A percentile compares a stretch with the other conserved stretches of the same genome.
phyloP scores from a whole-genome alignment of 2,113 vertebrate genomes.

The Polypterus bichir region DNA sequence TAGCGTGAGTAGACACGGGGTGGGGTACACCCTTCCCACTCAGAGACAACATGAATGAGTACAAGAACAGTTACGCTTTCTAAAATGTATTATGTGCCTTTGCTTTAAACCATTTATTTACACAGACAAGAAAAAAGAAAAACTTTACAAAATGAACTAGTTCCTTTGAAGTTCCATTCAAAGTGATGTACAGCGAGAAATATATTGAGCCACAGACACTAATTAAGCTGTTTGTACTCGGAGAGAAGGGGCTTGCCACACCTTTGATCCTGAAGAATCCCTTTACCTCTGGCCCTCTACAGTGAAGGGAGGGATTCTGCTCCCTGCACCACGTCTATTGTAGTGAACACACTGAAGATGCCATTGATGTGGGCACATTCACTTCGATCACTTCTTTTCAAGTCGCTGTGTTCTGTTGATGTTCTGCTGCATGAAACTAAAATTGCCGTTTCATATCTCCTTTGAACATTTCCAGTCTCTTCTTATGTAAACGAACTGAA shows the following conservation, averaged over 20 bases:
- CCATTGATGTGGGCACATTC: constrained; percentile 4
- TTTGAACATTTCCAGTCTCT: too few relatives aligned
- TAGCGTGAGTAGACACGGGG: not conserved
- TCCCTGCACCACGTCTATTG: constrained; percentile 10
- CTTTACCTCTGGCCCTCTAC: constrained; percentile 6
- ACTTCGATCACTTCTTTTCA: not conserved
- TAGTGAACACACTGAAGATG: constrained; percentile 7
- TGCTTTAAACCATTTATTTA: constrained; percentile 14
- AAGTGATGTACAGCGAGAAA: constrained; percentile 10
- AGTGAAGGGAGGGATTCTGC: constrained; percentile 13
- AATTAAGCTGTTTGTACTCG: constrained; percentile 11
- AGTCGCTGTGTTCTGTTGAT: not conserved
- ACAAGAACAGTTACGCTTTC: not conserved
- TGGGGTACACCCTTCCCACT: not conserved
- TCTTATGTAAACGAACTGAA: too few relatives aligned
- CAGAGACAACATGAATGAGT: not conserved
- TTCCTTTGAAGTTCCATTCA: constrained; percentile 15
- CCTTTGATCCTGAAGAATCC: constrained; percentile 9
- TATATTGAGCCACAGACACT: constrained; percentile 11
- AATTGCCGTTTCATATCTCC: not conserved
- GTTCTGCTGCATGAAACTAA: not conserved
- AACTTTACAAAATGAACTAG: constrained; percentile 8
- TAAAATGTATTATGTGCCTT: constrained; percentile 6
- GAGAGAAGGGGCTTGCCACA: constrained; percentile 6
- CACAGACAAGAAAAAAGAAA: constrained; percentile 5